phyloP scores from a whole-genome alignment of 2,797 vertebrate genomes.

The Hydrophis major region DNA sequence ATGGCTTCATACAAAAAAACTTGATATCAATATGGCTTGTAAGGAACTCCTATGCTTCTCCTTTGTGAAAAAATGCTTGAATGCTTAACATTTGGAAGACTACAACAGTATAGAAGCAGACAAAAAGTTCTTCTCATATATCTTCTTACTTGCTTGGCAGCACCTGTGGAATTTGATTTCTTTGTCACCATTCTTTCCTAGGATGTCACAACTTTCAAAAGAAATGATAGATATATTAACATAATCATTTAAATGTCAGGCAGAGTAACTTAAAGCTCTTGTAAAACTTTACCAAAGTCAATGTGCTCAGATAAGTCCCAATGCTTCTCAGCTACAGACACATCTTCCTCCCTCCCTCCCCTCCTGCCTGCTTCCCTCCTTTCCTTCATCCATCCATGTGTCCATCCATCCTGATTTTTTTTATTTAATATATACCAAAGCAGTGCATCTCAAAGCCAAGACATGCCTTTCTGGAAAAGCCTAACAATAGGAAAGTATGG shows the following conservation, averaged over 20 bases:
- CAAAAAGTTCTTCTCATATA: not conserved
- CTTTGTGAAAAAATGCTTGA: not conserved
- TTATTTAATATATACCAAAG: not conserved
- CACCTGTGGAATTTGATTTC: not conserved
- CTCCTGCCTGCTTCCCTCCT: not conserved
- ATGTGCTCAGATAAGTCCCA: not conserved
- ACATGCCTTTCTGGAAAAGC: not conserved
- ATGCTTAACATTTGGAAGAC: not conserved
- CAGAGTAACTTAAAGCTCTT: not conserved
- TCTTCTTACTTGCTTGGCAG: not conserved
- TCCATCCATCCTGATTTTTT: not conserved
- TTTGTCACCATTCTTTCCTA: not conserved
- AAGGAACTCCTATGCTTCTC: not conserved
- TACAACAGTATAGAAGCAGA: not conserved
- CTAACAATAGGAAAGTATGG: not conserved
- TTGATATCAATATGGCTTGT: not conserved
- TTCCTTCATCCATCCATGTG: not conserved
- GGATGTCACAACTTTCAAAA: not conserved
- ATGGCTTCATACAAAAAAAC: not conserved
- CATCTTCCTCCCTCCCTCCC: not conserved
- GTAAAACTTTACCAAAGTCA: not conserved
- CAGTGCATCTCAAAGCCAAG: not conserved
- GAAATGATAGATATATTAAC: not conserved
- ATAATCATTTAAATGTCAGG: not conserved
- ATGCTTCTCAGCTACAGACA: not conserved